Conservation (phyloP, 2,888 invertebrate species). For the Rhopalosiphum nymphaeae region DNA sequence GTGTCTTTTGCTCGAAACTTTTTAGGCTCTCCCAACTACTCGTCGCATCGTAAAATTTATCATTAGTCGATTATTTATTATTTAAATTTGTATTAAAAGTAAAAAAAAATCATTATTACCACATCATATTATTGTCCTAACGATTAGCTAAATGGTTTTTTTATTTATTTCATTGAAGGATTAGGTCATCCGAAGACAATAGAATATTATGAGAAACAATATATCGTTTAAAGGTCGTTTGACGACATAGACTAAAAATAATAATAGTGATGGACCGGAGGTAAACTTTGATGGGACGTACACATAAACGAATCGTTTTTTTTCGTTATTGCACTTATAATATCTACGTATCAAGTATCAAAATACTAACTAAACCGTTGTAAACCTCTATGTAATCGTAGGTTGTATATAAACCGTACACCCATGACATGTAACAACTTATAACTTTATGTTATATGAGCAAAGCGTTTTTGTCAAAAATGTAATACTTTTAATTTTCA, state of each 20-base stretch:
- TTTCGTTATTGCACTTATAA: neutral
- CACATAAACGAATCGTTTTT: neutral
- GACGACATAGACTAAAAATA: constrained; percentile 17
- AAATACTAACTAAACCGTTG: neutral
- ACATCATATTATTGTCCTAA: neutral
- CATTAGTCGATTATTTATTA: neutral
- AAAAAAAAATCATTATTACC: neutral
- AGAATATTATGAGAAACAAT: neutral
- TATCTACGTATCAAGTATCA: neutral
- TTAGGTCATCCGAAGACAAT: constrained; percentile 20
- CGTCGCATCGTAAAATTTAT: constrained; percentile 6
- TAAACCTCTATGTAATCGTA: neutral
- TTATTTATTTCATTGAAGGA: neutral
- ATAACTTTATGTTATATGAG: neutral
- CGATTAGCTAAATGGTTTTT: neutral
- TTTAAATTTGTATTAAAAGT: neutral
- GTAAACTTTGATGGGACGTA: neutral
- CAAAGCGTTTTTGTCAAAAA: neutral
- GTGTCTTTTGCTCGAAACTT: neutral
- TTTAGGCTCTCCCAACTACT: neutral
- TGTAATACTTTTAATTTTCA: neutral
- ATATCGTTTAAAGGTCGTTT: neutral
- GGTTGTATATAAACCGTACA: neutral
- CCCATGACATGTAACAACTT: neutral
- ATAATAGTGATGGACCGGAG: neutral